A percentile compares a stretch with the other conserved stretches of the same genome.
phyloP scores from a whole-genome alignment of 1,140 invertebrate genomes.

The Ceratina australensis region DNA sequence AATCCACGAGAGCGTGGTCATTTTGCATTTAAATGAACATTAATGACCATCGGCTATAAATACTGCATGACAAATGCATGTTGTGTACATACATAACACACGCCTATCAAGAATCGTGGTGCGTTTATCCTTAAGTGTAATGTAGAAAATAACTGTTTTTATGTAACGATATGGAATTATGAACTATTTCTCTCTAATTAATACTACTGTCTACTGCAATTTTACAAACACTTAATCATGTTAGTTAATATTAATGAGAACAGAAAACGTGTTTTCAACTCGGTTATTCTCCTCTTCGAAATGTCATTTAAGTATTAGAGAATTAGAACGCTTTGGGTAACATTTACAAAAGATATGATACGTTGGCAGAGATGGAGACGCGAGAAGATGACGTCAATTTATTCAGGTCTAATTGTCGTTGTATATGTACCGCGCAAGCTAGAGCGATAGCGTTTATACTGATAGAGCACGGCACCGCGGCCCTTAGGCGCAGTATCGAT shows the following conservation, averaged over 20 bases:
- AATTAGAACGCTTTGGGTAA: background rate
- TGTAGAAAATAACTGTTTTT: background rate
- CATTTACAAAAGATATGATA: background rate
- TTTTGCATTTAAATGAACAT: conserved; percentile 1
- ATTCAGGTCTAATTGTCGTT: conserved; percentile 26
- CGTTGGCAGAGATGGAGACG: background rate
- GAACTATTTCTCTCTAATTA: no score
- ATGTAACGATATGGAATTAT: background rate
- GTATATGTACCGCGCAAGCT: conserved; percentile 12
- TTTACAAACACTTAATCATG: no score
- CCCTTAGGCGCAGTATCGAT: conserved; percentile 71
- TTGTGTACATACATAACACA: no score
- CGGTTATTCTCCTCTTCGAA: no score
- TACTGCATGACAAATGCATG: background rate
- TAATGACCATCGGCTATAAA: conserved; percentile 13
- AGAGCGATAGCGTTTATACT: conserved; percentile 31
- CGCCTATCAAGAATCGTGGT: background rate
- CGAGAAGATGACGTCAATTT: conserved; percentile 9
- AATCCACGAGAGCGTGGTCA: background rate
- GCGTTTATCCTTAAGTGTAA: background rate
- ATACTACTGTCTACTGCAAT: no score
- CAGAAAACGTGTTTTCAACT: no score
- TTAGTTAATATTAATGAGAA: no score
- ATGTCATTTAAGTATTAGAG: no score
- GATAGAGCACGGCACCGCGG: conserved; percentile 21